Percentiles rank a stretch among this genome's conserved stretches.
Conservation (phyloP, 2,113 vertebrate species). For the Emydocephalus ijimae region DNA sequence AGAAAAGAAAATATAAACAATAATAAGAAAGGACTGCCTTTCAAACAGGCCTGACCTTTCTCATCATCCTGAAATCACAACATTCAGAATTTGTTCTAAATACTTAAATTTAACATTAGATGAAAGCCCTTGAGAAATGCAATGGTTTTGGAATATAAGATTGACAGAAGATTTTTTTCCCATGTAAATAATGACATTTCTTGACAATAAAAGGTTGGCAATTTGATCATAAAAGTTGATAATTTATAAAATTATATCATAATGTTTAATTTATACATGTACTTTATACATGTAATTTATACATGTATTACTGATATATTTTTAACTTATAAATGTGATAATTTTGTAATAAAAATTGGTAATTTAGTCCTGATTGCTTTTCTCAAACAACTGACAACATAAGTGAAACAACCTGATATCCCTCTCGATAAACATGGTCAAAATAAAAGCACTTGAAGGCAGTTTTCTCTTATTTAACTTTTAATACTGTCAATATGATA, state of each 20-base stretch:
- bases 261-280: neutral
- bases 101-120: neutral
- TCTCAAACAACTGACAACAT: neutral
- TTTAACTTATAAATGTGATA: neutral
- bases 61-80: neutral
- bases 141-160: neutral
- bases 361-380: neutral
- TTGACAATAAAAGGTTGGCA: neutral
- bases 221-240: neutral
- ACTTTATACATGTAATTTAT: neutral
- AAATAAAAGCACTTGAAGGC: neutral
- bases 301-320: neutral
- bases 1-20: neutral
- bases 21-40: neutral
- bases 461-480: neutral
- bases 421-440: neutral
- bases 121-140: neutral
- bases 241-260: neutral
- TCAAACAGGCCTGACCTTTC: neutral
- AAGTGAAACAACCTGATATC: neutral
- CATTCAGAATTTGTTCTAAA: neutral
- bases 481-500: neutral
- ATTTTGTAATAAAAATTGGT: neutral
- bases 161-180: neutral
- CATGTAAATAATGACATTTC: neutral